Percentiles rank a stretch among this genome's conserved stretches.
Conservation (phyloP, 2,113 vertebrate genomes). For the Melanocharis versteri region DNA sequence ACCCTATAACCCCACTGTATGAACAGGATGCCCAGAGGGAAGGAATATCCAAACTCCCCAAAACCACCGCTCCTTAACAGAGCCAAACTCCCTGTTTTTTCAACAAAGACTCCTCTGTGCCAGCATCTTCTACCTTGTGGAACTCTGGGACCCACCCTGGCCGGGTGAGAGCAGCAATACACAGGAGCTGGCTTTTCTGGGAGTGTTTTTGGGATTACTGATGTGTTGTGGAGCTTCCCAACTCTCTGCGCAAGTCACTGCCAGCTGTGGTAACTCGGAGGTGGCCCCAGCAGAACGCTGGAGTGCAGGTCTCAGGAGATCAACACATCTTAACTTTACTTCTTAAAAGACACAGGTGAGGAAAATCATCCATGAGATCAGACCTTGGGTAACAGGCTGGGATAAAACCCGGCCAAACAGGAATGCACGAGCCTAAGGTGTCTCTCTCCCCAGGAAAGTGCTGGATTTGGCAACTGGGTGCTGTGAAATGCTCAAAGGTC, state of each 20-base stretch:
- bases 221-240: background rate
- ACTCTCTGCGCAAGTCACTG: background rate
- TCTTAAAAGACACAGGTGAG: background rate
- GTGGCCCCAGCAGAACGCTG: accelerated
- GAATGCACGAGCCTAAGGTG: background rate
- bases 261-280: background rate
- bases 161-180: accelerated
- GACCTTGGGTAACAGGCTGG: background rate
- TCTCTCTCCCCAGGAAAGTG: background rate
- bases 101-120: background rate
- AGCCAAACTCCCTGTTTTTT: background rate
- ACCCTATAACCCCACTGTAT: background rate
- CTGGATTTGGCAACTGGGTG: background rate
- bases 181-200: background rate
- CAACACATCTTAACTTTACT: background rate
- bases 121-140: background rate
- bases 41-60: background rate
- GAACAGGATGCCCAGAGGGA: background rate
- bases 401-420: background rate
- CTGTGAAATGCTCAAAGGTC: background rate
- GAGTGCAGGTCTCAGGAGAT: background rate
- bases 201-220: background rate
- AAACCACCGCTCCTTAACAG: background rate
- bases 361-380: background rate
- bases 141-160: background rate